Percentiles rank a stretch among this genome's conserved stretches.
phyloP scores from a whole-genome alignment of 2,888 invertebrate species.

The Drosophila diplacantha region DNA sequence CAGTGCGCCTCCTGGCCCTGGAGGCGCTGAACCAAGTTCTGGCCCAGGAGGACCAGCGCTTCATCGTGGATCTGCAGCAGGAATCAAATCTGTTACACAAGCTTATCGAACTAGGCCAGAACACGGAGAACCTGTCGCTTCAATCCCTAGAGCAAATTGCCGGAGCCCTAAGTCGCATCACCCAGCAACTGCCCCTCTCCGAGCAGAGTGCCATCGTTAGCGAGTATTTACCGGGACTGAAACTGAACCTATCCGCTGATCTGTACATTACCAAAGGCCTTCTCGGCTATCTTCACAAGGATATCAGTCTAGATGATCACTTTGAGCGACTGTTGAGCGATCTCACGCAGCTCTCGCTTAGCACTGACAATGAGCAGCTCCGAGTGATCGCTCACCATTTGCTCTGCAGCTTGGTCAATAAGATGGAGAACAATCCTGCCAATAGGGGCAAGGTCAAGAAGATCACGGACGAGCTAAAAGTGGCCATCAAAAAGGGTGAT shows the following conservation, averaged over 20 bases:
- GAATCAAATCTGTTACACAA: constrained; percentile 78
- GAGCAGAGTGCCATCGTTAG: constrained; percentile 78
- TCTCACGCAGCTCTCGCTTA: constrained; percentile 71
- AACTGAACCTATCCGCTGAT: constrained; percentile 70
- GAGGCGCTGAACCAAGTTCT: constrained; percentile 70
- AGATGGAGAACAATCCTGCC: constrained; percentile 63
- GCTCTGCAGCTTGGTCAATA: constrained; percentile 76
- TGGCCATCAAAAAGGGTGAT: constrained; percentile 68
- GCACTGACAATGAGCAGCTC: constrained; percentile 62
- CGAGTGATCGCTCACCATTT: constrained; percentile 72
- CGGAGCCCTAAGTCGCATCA: constrained; percentile 77
- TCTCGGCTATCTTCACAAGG: constrained; percentile 73
- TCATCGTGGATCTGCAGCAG: constrained; percentile 77
- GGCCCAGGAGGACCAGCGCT: constrained; percentile 60
- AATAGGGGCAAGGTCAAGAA: constrained; percentile 63
- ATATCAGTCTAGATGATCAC: constrained; percentile 73
- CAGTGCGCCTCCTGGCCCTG: constrained; percentile 67
- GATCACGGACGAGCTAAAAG: constrained; percentile 61
- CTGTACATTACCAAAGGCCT: constrained; percentile 75
- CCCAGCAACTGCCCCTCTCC: constrained; percentile 76
- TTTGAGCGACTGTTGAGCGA: constrained; percentile 73
- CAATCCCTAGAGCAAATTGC: constrained; percentile 76
- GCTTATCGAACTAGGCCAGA: constrained; percentile 73
- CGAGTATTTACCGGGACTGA: constrained; percentile 75
- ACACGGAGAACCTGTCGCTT: constrained; percentile 43